phyloP scores from a whole-genome alignment of 1,140 invertebrate genomes.

The Pinna nobilis region DNA sequence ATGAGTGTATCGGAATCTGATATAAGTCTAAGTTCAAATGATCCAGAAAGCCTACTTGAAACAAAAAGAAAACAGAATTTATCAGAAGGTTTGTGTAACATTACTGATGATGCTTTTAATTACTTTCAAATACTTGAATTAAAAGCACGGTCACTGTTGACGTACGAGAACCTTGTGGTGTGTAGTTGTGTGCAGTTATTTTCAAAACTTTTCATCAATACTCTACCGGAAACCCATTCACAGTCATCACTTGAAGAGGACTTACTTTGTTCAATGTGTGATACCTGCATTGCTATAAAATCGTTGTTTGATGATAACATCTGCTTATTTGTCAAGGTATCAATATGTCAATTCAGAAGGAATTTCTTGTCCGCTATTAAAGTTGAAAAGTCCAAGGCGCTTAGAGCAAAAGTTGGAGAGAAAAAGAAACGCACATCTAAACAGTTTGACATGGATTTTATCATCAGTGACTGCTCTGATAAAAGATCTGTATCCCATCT shows the following conservation, averaged over 20 bases:
- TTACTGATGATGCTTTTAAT: constrained; percentile 7
- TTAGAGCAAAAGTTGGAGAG: constrained; percentile 23
- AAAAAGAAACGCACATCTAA: neutral
- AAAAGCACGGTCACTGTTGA: neutral
- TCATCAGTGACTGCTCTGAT: neutral
- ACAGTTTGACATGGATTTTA: neutral
- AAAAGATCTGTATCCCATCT: neutral
- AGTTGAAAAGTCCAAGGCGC: constrained; percentile 29
- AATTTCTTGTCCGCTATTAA: constrained; percentile 16
- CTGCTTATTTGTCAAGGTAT: constrained; percentile 29
- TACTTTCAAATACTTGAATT: constrained; percentile 28
- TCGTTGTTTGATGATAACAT: neutral
- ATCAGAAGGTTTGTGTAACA: constrained; percentile 17
- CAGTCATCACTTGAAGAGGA: no score
- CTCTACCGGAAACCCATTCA: neutral
- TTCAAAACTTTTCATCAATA: constrained; percentile 1
- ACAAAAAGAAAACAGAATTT: neutral
- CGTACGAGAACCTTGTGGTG: constrained; percentile 14
- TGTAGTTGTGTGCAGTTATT: neutral
- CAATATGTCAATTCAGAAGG: constrained; percentile 28
- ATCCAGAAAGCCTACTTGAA: neutral
- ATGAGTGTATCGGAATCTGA: neutral
- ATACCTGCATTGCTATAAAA: neutral
- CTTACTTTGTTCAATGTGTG: constrained; percentile 3
- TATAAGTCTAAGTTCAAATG: neutral